phyloP scores from a whole-genome alignment of 2,113 vertebrate species.

The Carassius auratus region DNA sequence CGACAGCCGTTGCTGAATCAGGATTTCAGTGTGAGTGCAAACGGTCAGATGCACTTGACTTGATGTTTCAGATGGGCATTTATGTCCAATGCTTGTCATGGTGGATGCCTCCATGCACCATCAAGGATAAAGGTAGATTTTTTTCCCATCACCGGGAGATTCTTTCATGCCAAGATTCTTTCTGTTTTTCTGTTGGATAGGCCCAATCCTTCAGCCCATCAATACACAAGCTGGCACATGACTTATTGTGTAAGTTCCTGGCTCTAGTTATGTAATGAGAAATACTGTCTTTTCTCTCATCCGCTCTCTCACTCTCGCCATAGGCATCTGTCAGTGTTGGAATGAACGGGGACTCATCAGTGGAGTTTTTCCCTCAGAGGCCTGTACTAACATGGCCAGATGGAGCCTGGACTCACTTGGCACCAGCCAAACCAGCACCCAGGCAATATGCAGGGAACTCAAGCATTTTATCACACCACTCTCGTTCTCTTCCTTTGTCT shows the following conservation, averaged over 20 bases:
- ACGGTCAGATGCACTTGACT: neutral
- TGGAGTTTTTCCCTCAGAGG: constrained; percentile 37
- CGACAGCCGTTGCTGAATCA: constrained; percentile 44
- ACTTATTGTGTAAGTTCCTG: constrained; percentile 43
- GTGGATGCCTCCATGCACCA: constrained; percentile 9
- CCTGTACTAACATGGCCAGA: constrained; percentile 47
- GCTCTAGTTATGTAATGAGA: constrained; percentile 26
- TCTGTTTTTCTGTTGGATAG: neutral
- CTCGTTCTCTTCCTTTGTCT: neutral
- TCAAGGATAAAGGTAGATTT: constrained; percentile 38
- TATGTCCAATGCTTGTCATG: constrained; percentile 41
- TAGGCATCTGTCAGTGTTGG: constrained; percentile 38
- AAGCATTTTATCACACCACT: neutral
- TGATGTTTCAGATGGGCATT: constrained; percentile 23
- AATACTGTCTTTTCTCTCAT: neutral
- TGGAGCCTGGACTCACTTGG: constrained; percentile 40
- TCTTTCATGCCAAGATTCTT: constrained; percentile 22
- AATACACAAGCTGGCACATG: constrained; percentile 26
- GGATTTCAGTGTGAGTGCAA: constrained; percentile 7
- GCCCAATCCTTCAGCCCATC: neutral
- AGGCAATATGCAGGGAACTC: constrained; percentile 25
- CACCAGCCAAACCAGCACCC: constrained; percentile 28
- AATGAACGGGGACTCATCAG: constrained; percentile 37
- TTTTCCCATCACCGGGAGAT: constrained; percentile 19
- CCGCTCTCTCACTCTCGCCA: constrained; percentile 5